Evolutionary conservation across 1,140 invertebrate species (phyloP), one percentile per base, ranked within the genome.

Genomic region (Rhopalosiphum maidis): DNA sequence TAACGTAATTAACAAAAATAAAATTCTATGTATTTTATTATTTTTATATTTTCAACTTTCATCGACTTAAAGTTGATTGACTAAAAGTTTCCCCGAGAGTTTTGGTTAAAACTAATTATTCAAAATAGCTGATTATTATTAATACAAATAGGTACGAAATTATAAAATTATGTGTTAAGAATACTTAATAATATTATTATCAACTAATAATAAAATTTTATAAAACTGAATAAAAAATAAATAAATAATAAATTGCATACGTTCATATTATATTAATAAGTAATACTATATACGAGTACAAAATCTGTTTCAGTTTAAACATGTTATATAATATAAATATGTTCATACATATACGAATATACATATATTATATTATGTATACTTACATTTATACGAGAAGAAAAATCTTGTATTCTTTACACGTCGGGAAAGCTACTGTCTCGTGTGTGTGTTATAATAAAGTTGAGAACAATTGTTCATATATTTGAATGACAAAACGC

Each of bases 371-470:
- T 68, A 9, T 11, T 30, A 30, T 68, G 9, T 68, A 30, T 30
- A 60, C 25, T 9, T 30, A 60, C 9, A 55, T 68, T 68, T 68
- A 68, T 68, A 11, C 30, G 9, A n/a, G n/a, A 77, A 68, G n/a
- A 68, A 68, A 68, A n/a, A n/a, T 77, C 60, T n/a, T n/a, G n/a
- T 77, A 77, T 77, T 77, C 30, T 77, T 77, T n/a, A 77, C 60
- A 77, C 60, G 60, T 77, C 30, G 15, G n/a, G 60, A 5, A 77
- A 18, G 4, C 30, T 77, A 77, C n/a, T 77, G 60, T 11, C 15
- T n/a, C 18, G 30, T 77, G 15, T n/a, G 30, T 68, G 60, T 35
- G 60, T n/a, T n/a, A n/a, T 77, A 77, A 77, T 77, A 77, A 77
- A 77, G 30, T 77, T 77, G 15, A n/a, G 60, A 77, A 77, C 30